These are phyloP conservation scores for Drosophila mayaguana DNA, from an alignment of 2,888 invertebrate genomes.

Conservation along the genomic window DNA sequence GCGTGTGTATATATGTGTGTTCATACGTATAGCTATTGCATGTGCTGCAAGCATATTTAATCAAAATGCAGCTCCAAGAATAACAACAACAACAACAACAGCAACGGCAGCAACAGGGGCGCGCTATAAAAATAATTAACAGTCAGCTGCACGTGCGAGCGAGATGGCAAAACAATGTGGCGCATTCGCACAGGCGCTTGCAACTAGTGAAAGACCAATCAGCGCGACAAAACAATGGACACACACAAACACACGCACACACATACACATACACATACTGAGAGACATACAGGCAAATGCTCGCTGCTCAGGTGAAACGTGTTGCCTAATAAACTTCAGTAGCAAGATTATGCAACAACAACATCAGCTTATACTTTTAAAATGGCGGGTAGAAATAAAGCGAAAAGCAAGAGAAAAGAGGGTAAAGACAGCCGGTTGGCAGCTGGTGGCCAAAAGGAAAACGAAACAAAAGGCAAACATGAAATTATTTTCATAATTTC, in stretches of 20 bases:
- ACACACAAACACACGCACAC: conserved; percentile 38
- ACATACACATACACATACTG: background rate
- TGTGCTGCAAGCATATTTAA: conserved; percentile 56
- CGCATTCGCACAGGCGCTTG: conserved; percentile 40
- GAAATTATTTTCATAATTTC: conserved; percentile 80
- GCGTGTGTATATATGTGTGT: conserved; percentile 7
- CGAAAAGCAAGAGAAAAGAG: background rate
- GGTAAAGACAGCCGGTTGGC: conserved; percentile 13
- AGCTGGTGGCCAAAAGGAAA: conserved; percentile 11
- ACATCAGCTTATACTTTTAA: conserved; percentile 83
- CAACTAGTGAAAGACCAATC: conserved; percentile 72
- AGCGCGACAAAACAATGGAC: conserved; percentile 77
- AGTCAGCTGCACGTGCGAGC: conserved; percentile 37
- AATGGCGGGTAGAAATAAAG: conserved; percentile 71
- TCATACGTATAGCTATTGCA: conserved; percentile 9
- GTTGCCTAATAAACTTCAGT: conserved; percentile 65
- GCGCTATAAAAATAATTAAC: conserved; percentile 74
- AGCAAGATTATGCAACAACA: conserved; percentile 37
- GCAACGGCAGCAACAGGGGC: conserved; percentile 18
- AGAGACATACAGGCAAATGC: conserved; percentile 2
- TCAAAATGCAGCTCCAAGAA: conserved; percentile 47
- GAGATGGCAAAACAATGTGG: conserved; percentile 46
- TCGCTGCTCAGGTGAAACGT: conserved; percentile 65
- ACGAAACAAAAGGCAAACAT: conserved; percentile 46
- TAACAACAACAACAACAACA: conserved; percentile 20